phyloP scores from a whole-genome alignment of 1,140 invertebrate genomes.

The Meteorus sp. region DNA sequence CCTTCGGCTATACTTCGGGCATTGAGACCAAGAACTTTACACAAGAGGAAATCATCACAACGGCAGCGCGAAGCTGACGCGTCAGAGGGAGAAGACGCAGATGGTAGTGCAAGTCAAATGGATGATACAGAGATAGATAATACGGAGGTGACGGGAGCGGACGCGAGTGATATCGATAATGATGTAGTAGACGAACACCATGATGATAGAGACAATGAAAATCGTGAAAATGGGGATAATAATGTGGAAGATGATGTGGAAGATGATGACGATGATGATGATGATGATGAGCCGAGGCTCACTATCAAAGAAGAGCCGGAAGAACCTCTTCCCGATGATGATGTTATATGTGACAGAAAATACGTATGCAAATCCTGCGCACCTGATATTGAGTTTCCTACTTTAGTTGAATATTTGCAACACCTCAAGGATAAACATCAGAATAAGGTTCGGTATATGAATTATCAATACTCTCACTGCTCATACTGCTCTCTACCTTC shows the following conservation, averaged over 20 bases:
- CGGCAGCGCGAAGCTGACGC: conserved; percentile 1
- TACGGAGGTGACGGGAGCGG: not conserved
- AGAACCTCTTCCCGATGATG: conserved; percentile 20
- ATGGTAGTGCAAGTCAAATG: not conserved
- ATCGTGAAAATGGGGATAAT: conserved; percentile 2
- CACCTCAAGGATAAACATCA: conserved; percentile 66
- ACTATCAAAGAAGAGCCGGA: conserved; percentile 34
- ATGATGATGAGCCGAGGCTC: conserved; percentile 28
- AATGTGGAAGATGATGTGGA: conserved; percentile 12
- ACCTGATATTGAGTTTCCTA: conserved; percentile 47
- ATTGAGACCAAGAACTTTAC: conserved; percentile 23
- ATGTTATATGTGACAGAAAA: conserved; percentile 16
- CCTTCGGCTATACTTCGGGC: conserved; percentile 22
- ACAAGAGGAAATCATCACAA: conserved; percentile 1
- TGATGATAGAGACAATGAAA: conserved; percentile 29
- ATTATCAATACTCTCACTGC: too few relatives aligned
- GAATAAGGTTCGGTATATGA: conserved; percentile 50
- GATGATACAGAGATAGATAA: not conserved
- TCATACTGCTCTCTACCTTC: too few relatives aligned
- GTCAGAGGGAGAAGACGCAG: conserved; percentile 15
- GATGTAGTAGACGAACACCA: not conserved
- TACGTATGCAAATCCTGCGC: conserved; percentile 48
- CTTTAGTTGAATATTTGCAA: conserved; percentile 65
- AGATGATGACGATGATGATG: conserved; percentile 18
- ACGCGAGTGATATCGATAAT: not conserved